Conservation (phyloP, 2,888 invertebrate species). For the Agonopterix heracliana region DNA sequence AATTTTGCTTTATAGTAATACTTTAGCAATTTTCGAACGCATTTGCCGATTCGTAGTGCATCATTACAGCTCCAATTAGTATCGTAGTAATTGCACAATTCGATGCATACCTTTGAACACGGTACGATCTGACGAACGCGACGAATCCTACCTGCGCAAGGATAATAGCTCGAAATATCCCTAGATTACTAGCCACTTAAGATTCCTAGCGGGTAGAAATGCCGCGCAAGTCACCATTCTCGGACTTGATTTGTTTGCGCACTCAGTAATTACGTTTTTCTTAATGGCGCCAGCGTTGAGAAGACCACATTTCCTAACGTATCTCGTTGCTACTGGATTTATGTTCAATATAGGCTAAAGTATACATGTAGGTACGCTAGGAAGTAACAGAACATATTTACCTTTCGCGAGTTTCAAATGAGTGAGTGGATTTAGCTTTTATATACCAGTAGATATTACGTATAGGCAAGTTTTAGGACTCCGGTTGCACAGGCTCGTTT, state of each 20-base stretch:
- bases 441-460: too few species aligned
- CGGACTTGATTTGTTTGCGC: conserved; percentile 48
- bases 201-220: conserved; percentile 50
- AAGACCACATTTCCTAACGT: conserved; percentile 8
- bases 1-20: neutral
- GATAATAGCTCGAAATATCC: conserved; percentile 26
- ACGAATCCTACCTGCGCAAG: conserved; percentile 31
- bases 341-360: too few species aligned
- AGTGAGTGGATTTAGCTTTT: too few species aligned
- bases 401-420: too few species aligned
- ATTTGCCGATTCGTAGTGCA: conserved; percentile 2
- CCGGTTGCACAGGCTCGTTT: too few species aligned
- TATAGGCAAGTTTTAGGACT: too few species aligned
- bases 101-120: conserved; percentile 20
- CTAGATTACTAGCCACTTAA: conserved; percentile 54
- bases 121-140: conserved; percentile 23
- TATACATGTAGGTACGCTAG: neutral
- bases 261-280: conserved; percentile 46
- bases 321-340: conserved; percentile 5
- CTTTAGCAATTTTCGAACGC: neutral
- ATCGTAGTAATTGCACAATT: conserved; percentile 30
- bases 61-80: conserved; percentile 23
- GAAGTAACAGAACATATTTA: too few species aligned
- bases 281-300: conserved; percentile 32
- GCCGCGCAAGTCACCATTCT: conserved; percentile 34